Evolutionary conservation across 2,888 invertebrate genomes (phyloP).

Genomic region (Cyaniris semiargus): DNA sequence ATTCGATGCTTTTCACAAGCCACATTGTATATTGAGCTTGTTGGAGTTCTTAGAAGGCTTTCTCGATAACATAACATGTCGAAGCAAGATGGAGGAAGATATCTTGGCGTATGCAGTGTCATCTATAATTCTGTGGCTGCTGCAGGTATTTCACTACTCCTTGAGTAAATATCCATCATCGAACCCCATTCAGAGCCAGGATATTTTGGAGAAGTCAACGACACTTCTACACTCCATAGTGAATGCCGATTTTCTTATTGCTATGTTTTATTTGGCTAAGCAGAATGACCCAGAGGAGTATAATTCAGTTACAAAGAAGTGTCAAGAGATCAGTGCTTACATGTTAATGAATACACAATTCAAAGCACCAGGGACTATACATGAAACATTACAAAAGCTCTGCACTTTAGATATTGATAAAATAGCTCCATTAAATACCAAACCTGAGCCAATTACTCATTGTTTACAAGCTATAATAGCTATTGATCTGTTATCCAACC

Average conservation of each 20-base stretch:
- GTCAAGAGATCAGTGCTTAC: constrained; percentile 84
- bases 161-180: constrained; percentile 72
- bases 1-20: constrained; percentile 92
- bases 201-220: constrained; percentile 86
- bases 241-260: constrained; percentile 87
- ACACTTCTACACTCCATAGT: constrained; percentile 84
- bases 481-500: constrained; percentile 91
- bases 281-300: constrained; percentile 88
- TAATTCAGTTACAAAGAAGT: constrained; percentile 85
- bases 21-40: constrained; percentile 92
- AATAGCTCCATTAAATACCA: constrained; percentile 77
- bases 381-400: constrained; percentile 82
- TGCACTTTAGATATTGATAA: constrained; percentile 83
- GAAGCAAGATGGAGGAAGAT: constrained; percentile 93
- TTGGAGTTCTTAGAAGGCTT: constrained; percentile 91
- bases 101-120: constrained; percentile 91
- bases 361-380: constrained; percentile 79
- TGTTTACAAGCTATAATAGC: constrained; percentile 90
- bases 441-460: constrained; percentile 84
- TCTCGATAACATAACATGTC: constrained; percentile 82
- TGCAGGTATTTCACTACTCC: constrained; percentile 85
- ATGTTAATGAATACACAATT: constrained; percentile 80
- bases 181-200: constrained; percentile 76
- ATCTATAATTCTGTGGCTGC: constrained; percentile 89
- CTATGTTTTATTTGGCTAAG: constrained; percentile 90